phyloP scores from a whole-genome alignment of 2,888 invertebrate species.

The Leucoptera coffeella region DNA sequence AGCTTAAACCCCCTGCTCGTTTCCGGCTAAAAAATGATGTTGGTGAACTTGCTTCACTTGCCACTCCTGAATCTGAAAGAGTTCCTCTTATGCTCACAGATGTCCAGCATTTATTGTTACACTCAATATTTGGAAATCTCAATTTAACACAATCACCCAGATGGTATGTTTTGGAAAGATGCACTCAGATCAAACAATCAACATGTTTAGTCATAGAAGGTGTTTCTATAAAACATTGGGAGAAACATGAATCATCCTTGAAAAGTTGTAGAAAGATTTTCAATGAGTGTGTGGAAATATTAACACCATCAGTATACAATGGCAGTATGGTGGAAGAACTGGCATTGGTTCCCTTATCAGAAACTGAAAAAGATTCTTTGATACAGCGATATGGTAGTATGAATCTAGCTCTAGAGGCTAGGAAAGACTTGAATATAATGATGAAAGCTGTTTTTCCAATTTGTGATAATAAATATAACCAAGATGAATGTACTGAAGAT shows the following conservation, averaged over 20 bases:
- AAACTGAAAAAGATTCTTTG: conserved; percentile 59
- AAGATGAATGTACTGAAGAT: conserved; percentile 38
- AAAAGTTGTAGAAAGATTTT: conserved; percentile 54
- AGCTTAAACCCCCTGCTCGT: too few species aligned
- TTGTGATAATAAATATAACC: conserved; percentile 8
- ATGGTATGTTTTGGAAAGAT: conserved; percentile 77
- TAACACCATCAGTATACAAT: conserved; percentile 66
- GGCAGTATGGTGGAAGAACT: conserved; percentile 71
- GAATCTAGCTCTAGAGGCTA: conserved; percentile 63
- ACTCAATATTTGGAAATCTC: conserved; percentile 65
- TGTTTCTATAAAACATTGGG: conserved; percentile 66
- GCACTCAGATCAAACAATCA: conserved; percentile 58
- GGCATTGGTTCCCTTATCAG: conserved; percentile 69
- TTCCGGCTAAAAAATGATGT: conserved; percentile 58
- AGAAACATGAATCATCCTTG: conserved; percentile 58
- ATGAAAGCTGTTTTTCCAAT: conserved; percentile 67
- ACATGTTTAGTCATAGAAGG: conserved; percentile 75
- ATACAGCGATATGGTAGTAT: conserved; percentile 64
- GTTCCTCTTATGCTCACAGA: conserved; percentile 78
- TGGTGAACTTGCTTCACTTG: conserved; percentile 61
- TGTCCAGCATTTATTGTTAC: conserved; percentile 74
- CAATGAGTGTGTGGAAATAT: conserved; percentile 63
- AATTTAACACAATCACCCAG: conserved; percentile 63
- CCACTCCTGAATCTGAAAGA: conserved; percentile 45
- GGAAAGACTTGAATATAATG: conserved; percentile 63